phyloP scores from a whole-genome alignment of 2,797 vertebrate species.

The Anisognathus igniventris region DNA sequence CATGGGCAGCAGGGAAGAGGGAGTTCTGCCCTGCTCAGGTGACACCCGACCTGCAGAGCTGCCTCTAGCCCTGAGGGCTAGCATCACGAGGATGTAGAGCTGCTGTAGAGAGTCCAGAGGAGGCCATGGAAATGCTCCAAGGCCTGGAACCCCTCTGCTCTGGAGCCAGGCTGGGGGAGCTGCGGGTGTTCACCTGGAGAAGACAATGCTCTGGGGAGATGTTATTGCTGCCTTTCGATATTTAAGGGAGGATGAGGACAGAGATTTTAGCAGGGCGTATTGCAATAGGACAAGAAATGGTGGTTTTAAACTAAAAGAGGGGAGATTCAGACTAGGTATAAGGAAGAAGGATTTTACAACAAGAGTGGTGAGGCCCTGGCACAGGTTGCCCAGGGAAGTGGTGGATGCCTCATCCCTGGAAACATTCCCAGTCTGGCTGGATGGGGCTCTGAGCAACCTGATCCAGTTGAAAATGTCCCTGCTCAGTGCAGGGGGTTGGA shows the following conservation, averaged over 20 bases:
- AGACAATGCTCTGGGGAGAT: not conserved
- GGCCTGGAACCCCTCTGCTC: not conserved
- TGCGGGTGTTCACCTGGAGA: not conserved
- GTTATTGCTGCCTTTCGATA: fast-evolving
- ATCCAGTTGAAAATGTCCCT: not conserved
- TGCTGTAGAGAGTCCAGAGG: not conserved
- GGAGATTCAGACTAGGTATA: not conserved
- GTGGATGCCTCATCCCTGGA: not conserved
- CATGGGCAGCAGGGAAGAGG: fast-evolving
- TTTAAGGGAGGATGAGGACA: not conserved
- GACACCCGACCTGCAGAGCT: not conserved
- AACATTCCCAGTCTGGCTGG: not conserved
- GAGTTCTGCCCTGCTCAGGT: not conserved
- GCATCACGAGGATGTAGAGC: not conserved
- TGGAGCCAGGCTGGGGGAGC: not conserved
- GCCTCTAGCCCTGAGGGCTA: fast-evolving
- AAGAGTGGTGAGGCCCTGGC: not conserved
- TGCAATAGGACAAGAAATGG: not conserved
- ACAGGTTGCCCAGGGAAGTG: not conserved
- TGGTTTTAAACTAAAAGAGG: not conserved
- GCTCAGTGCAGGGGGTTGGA: not conserved
- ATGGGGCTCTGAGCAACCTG: not conserved
- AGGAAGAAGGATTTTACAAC: not conserved
- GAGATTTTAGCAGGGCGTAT: not conserved
- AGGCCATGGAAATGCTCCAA: fast-evolving